Conservation (phyloP, 2,797 vertebrate genomes). For the Acipenser transmontanus region DNA sequence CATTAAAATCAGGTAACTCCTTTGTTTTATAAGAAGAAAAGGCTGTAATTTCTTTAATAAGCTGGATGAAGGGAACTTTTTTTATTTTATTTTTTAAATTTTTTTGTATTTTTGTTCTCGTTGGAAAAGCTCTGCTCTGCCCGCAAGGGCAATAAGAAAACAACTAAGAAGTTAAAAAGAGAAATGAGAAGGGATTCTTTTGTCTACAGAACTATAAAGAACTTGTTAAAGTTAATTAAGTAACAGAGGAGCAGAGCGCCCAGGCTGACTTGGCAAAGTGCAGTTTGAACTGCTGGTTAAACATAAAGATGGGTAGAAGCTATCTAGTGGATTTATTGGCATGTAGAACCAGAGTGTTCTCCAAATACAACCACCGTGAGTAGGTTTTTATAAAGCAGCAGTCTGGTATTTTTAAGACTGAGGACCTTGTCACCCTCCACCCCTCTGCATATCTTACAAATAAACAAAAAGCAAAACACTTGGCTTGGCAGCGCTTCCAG, state of each 20-base stretch:
- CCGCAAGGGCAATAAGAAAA: background rate
- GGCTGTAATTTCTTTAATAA: constrained; percentile 47
- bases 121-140: constrained; percentile 6
- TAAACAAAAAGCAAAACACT: no score
- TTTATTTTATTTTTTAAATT: background rate
- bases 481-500: no score
- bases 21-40: constrained; percentile 50
- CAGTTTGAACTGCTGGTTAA: background rate
- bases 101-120: background rate
- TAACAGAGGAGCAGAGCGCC: background rate
- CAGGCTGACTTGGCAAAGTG: background rate
- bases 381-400: no score
- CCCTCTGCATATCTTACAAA: background rate
- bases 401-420: no score
- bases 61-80: constrained; percentile 20
- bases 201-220: background rate
- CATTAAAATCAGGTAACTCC: constrained; percentile 62
- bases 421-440: no score
- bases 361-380: no score
- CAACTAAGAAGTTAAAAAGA: background rate
- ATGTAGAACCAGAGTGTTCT: no score
- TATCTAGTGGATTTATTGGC: no score
- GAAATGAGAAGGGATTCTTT: background rate
- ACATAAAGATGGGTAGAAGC: no score
- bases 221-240: constrained; percentile 4